Percentiles rank a stretch among this genome's conserved stretches.
phyloP scores from a whole-genome alignment of 1,140 invertebrate genomes.

The Drosophila lowei region DNA sequence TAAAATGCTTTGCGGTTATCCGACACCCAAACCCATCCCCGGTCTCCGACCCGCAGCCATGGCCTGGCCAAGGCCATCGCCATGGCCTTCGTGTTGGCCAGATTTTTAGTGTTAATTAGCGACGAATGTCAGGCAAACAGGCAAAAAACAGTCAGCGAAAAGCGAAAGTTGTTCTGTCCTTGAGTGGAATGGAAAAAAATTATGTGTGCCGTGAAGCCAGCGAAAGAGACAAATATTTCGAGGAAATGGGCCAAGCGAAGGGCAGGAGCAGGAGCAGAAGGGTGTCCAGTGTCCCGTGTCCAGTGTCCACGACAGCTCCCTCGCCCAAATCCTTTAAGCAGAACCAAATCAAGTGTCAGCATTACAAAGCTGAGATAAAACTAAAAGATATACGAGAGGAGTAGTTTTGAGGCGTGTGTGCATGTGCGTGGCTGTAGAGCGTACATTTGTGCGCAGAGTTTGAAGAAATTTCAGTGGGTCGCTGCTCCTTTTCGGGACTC shows the following conservation, averaged over 20 bases:
- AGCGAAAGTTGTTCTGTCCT: constrained; percentile 42
- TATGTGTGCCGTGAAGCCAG: constrained; percentile 14
- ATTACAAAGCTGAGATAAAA: constrained; percentile 10
- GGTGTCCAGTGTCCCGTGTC: not conserved
- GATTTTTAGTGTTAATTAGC: constrained; percentile 47
- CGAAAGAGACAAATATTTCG: constrained; percentile 13
- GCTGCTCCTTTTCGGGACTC: not conserved
- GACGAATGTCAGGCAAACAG: constrained; percentile 36
- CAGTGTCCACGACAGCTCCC: constrained; percentile 1
- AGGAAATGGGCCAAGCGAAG: too few relatives aligned
- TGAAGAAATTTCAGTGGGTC: constrained; percentile 47
- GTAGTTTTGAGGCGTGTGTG: constrained; percentile 6
- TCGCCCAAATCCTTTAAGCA: constrained; percentile 4
- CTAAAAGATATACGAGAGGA: not conserved
- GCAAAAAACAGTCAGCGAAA: constrained; percentile 4
- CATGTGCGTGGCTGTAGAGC: constrained; percentile 43
- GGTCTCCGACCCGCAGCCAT: too few relatives aligned
- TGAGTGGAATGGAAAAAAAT: constrained; percentile 32
- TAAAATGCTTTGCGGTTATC: constrained; percentile 10
- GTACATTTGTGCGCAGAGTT: constrained; percentile 71
- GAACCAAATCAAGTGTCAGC: constrained; percentile 35
- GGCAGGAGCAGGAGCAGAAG: not conserved
- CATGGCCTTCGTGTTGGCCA: constrained; percentile 25
- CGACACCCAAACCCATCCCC: too few relatives aligned
- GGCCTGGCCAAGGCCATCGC: constrained; percentile 19